A percentile compares a stretch with the other conserved stretches of the same genome.
phyloP scores from a whole-genome alignment of 2,113 vertebrate species.

The Tyrannus savana region DNA sequence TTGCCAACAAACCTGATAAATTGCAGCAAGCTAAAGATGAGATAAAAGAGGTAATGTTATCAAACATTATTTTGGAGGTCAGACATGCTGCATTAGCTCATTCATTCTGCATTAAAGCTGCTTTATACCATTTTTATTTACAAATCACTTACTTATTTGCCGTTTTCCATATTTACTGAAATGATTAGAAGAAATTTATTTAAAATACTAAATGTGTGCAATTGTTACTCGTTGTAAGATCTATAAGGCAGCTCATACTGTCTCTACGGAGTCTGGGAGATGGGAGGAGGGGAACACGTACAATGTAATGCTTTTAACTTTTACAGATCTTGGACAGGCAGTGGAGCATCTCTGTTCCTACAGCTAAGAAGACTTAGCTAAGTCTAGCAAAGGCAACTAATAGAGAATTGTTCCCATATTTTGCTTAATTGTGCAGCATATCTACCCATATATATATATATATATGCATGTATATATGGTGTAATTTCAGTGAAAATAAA shows the following conservation, averaged over 20 bases:
- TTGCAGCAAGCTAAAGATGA: slow-evolving; percentile 97
- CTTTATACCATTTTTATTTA: slow-evolving; percentile 69
- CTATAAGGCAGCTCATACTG: slow-evolving; percentile 16
- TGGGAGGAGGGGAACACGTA: not conserved
- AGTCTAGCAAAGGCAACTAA: not conserved
- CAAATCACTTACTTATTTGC: slow-evolving; percentile 54
- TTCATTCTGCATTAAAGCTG: slow-evolving; percentile 65
- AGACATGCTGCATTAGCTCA: slow-evolving; percentile 41
- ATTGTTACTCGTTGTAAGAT: not conserved
- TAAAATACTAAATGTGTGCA: not conserved
- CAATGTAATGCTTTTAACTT: not conserved
- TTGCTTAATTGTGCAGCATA: slow-evolving; percentile 33
- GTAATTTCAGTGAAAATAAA: slow-evolving; percentile 69
- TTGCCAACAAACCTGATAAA: slow-evolving; percentile 96
- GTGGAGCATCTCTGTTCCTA: not conserved
- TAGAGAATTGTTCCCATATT: slow-evolving; percentile 6
- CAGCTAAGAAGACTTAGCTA: not conserved
- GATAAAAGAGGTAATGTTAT: slow-evolving; percentile 89
- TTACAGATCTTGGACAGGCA: not conserved
- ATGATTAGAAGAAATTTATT: slow-evolving; percentile 13
- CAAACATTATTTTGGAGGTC: slow-evolving; percentile 24
- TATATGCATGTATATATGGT: slow-evolving; percentile 69
- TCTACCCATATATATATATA: slow-evolving; percentile 63
- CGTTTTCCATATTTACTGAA: slow-evolving; percentile 45
- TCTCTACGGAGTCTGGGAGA: not conserved